Evolutionary conservation across 2,888 invertebrate species (phyloP), one percentile per base, ranked within the genome.

Genomic region (Sphaerophoria taeniata): DNA sequence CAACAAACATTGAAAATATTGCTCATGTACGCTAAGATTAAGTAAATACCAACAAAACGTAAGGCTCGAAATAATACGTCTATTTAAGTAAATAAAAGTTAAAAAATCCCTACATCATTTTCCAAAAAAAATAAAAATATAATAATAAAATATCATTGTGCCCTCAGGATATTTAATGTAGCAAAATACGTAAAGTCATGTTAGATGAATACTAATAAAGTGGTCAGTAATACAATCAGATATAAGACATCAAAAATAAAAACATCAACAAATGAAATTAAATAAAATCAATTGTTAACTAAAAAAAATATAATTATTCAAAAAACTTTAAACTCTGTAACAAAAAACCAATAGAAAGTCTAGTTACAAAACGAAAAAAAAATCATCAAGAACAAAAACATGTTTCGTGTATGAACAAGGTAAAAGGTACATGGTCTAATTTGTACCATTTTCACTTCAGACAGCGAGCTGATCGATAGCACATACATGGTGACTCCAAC

Each of bases 401-500:
- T 81, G 58, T 76, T 81, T 81, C 53, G 69, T 76, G 81, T 77
- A 76, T 81, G 76, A 87, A 87, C 78, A 71, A 84, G 85, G 79
- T 86, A 87, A 81, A 83, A 90, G 90, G 90, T 90, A 90, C 90
- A 89, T 88, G 88, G 88, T 89, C 88, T 89, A 89, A 88, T 92
- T 92, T 93, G 94, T 96, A 98, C 98, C 98, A 98, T 98, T 95
- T 97, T 96, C 93, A 98, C 98, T 96, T 98, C 98, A 93, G 98
- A 98, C 94, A 98, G 97, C 93, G 98, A 97, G 95, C 97, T 97
- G 95, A 98, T 98, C 94, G 97, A 97, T 94, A 98, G 96, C 94
- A 98, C 98, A 95, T 97, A 98, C 96, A 98, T 97, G 94, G 98
- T 98, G 94, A 98, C 97, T 93, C 98, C 97, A 93, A 98, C 98